Base-by-base conservation (phyloP, 2,888 invertebrate species). In the Lydus trimaculatus region DNA sequence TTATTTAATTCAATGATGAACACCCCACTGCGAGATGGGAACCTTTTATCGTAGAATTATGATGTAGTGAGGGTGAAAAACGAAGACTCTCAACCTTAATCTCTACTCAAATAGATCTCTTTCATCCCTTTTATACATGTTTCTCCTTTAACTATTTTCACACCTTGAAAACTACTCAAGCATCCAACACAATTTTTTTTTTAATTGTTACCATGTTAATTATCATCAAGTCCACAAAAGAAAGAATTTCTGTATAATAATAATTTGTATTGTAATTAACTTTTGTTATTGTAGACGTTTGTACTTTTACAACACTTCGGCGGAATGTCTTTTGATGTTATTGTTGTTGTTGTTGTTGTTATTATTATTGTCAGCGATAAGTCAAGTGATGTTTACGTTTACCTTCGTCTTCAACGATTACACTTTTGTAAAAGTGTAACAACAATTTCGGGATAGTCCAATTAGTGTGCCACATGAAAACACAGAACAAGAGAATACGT, bases 1-100 rank as follows among this genome's bases (percentile, higher is more conserved):
- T 78, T 79, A 80, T 81, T 80, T 80, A 81, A 80, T 80, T 75
- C 73, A 48, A 31, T 61, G 65, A 68, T 61, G 68, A 65, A 68
- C 63, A 64, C 58, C 69, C 71, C 52, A 62, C 63, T 56, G 63
- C 43, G 63, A 61, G 56, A 61, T 33, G 66, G 56, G 62, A 17
- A 33, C 61, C 60, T 66, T 66, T 70, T 73, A 73, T 73, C 65
- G 70, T 67, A 61, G 66, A 67, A 72, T 72, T 72, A 72, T 75
- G 58, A 71, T 65, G 64, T 71, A 70, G 67, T 61, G 63, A 70
- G 72, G 63, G 70, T 68, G 72, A 58, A 58, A 25, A 43, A 62
- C 9, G 43, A 8, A 4, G 8, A 17, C 8, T 17, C 43, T 43
- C 17, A n/a, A 23, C 20, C 48, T 52, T 52, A 52, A 52, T 52